Evolutionary conservation across 2,797 vertebrate genomes (phyloP).

Genomic region (Myiotriccus ornatus): DNA sequence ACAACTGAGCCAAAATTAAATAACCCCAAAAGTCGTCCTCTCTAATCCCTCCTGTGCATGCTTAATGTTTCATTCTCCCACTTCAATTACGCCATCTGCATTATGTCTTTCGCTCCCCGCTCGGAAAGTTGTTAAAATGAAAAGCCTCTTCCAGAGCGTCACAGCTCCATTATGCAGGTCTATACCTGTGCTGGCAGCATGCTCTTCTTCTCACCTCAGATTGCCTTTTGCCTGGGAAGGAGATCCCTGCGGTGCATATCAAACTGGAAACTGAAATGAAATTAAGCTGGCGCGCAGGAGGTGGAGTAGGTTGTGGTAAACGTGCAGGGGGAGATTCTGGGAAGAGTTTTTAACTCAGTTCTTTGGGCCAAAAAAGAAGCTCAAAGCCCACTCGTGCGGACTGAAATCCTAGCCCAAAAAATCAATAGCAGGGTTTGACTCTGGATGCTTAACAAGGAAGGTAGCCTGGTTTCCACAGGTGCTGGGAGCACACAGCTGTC

Average conservation of each 20-base stretch:
- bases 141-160: conserved; percentile 75
- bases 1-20: conserved; percentile 70
- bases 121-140: conserved; percentile 89
- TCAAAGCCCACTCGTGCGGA: background rate
- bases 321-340: background rate
- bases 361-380: background rate
- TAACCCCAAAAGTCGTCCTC: conserved; percentile 65
- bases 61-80: conserved; percentile 76
- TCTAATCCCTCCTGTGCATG: conserved; percentile 74
- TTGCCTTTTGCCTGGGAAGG: conserved; percentile 88
- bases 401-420: background rate
- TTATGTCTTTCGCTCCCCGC: conserved; percentile 79
- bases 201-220: conserved; percentile 94
- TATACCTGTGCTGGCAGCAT: conserved; percentile 89
- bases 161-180: conserved; percentile 91
- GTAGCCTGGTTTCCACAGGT: background rate
- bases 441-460: background rate
- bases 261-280: conserved; percentile 76
- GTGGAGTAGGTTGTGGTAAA: conserved; percentile 66
- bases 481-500: background rate
- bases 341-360: background rate
- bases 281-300: conserved; percentile 75
- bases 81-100: conserved; percentile 82
- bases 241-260: conserved; percentile 77
- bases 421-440: background rate